Percentiles rank a stretch among this genome's conserved stretches.
phyloP scores from a whole-genome alignment of 2,113 vertebrate genomes.

The Marcusenius ussheri region DNA sequence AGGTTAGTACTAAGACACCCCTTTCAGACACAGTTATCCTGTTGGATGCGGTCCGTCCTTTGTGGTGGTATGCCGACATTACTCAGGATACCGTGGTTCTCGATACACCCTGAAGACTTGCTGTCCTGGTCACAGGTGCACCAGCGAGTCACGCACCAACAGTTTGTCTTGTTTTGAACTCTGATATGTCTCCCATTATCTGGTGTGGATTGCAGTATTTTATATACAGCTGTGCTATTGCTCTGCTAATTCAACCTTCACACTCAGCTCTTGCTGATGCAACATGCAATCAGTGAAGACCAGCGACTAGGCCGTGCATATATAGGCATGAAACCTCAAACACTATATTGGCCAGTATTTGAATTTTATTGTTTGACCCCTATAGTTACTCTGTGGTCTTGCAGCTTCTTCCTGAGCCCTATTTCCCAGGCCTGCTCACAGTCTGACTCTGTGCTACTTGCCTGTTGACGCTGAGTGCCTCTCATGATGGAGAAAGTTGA shows the following conservation, averaged over 20 bases:
- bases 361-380: not conserved
- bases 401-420: not conserved
- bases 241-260: not conserved
- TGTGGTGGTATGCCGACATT: no score
- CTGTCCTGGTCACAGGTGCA: no score
- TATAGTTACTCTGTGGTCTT: not conserved
- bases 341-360: not conserved
- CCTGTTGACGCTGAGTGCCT: not conserved
- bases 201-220: not conserved
- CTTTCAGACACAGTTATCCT: no score
- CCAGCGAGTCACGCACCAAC: no score
- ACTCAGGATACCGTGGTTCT: no score
- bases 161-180: not conserved
- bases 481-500: not conserved
- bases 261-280: not conserved
- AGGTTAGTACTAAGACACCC: no score
- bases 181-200: not conserved
- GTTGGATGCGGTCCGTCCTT: no score
- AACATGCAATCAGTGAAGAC: not conserved
- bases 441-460: not conserved
- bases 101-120: no score
- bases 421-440: not conserved
- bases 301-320: not conserved
- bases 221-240: not conserved
- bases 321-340: not conserved